Evolutionary conservation across 1,140 invertebrate species (phyloP), one percentile per base, ranked within the genome.

Genomic region (Stegodyphus dumicola): DNA sequence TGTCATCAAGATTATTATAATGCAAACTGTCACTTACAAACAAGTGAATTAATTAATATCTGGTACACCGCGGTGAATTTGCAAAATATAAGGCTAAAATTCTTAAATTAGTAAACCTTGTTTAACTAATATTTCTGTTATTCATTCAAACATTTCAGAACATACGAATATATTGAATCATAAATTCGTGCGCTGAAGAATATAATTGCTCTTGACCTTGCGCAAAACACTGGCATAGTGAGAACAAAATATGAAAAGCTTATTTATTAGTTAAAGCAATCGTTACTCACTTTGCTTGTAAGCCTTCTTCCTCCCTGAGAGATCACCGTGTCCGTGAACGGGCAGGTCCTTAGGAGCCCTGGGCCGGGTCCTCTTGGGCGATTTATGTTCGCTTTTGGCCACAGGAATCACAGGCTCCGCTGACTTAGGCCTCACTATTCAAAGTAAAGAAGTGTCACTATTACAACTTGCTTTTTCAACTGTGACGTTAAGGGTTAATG

Each of bases 341-440:
- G 84, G 84, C 67, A 85, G 53, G 53, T 85, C 84, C 53, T 48
- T 77, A n/a, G 84, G 81, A 6, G 84, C 84, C 56, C 56, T 85
- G 54, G 84, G 84, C 6, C 84, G 67, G 17, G 66, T 85, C 56
- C 75, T 85, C 69, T 85, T 85, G 33, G 84, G 84, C 10, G 75
- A 77, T 17, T 78, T 77, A 74, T 85, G 73, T 17, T 76, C 73
- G 6, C 54, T 53, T 10, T 67, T 85, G 33, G 11, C 48, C n/a
- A 78, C 84, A 0, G 81, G 81, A 54, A 85, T 76, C 64, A 85
- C 81, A 6, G 84, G 84, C 53, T 85, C 84, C 7, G 84, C 84
- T 4, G 75, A 77, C 52, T 85, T 85, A 6, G 84, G 84, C 15
- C 84, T 7, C 52, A 85, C 84, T 85, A 56, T 7, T 71, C 11